These are phyloP conservation scores for Meiosimyza platycephala DNA, from an alignment of 2,888 invertebrate genomes.

Conservation along the genomic window DNA sequence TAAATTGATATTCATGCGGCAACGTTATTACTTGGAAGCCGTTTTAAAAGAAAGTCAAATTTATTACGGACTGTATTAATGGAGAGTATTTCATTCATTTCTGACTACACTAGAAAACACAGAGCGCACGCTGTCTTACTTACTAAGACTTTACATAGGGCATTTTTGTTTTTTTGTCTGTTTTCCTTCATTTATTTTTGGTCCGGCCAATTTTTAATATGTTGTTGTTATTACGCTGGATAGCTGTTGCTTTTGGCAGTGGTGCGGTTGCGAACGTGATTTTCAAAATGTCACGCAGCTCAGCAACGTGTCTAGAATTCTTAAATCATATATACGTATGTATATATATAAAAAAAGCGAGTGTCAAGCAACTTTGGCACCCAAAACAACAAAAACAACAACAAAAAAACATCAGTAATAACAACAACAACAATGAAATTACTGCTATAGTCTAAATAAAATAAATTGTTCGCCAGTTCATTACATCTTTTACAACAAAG, in stretches of 20 bases:
- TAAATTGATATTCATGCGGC: constrained; percentile 12
- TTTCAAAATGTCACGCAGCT: constrained; percentile 60
- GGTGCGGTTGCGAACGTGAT: constrained; percentile 58
- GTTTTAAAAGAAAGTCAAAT: constrained; percentile 27
- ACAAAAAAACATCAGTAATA: constrained; percentile 38
- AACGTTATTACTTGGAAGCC: neutral
- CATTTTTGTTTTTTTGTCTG: neutral
- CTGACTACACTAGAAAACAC: neutral
- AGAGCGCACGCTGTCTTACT: neutral
- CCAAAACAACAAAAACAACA: constrained; percentile 16
- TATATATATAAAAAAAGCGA: constrained; percentile 39
- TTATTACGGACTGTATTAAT: constrained; percentile 2
- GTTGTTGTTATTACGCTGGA: neutral
- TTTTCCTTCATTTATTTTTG: neutral
- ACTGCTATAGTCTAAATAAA: constrained; percentile 14
- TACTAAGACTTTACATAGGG: neutral
- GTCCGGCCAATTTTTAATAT: no score
- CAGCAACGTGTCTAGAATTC: constrained; percentile 36
- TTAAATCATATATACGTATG: constrained; percentile 29
- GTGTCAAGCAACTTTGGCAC: constrained; percentile 40
- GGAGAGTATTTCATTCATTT: neutral
- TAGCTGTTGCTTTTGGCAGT: constrained; percentile 20
- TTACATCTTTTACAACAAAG: constrained; percentile 3
- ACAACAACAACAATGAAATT: constrained; percentile 32
- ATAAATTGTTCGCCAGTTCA: constrained; percentile 21